These are phyloP conservation scores for Ametastegia equiseti DNA, from an alignment of 2,888 invertebrate species.

Conservation along the genomic window DNA sequence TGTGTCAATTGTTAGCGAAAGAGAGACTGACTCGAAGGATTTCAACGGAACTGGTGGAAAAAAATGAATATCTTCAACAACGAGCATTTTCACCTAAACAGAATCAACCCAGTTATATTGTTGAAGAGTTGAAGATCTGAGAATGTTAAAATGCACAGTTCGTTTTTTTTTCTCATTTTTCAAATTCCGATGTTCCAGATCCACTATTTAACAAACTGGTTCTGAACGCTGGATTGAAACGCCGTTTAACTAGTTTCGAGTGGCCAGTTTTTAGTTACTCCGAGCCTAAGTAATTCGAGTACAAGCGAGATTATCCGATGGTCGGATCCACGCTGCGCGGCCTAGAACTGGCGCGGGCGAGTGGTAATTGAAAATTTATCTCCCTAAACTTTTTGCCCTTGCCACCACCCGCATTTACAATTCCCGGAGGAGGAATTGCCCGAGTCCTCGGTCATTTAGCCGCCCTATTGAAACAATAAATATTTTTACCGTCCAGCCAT, in stretches of 20 bases:
- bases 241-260: neutral
- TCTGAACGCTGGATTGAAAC: neutral
- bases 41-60: neutral
- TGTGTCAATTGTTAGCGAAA: constrained; percentile 30
- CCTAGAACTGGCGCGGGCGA: neutral
- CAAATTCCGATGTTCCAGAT: neutral
- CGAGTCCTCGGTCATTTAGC: constrained; percentile 56
- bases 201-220: neutral
- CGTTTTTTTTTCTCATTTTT: neutral
- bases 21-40: neutral
- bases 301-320: neutral
- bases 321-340: neutral
- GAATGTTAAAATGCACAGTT: too few species aligned
- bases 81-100: too few species aligned
- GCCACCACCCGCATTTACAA: constrained; percentile 48
- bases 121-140: neutral
- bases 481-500: constrained; percentile 48
- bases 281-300: constrained; percentile 20
- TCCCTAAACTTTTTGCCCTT: constrained; percentile 46
- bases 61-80: neutral
- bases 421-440: constrained; percentile 45
- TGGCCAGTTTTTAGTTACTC: neutral
- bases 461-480: constrained; percentile 65
- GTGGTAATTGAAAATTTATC: constrained; percentile 47
- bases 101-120: too few species aligned